Percentiles rank a stretch among this genome's conserved stretches.
Conservation (phyloP, 2,797 vertebrate species). For the Ciconia nigra region DNA sequence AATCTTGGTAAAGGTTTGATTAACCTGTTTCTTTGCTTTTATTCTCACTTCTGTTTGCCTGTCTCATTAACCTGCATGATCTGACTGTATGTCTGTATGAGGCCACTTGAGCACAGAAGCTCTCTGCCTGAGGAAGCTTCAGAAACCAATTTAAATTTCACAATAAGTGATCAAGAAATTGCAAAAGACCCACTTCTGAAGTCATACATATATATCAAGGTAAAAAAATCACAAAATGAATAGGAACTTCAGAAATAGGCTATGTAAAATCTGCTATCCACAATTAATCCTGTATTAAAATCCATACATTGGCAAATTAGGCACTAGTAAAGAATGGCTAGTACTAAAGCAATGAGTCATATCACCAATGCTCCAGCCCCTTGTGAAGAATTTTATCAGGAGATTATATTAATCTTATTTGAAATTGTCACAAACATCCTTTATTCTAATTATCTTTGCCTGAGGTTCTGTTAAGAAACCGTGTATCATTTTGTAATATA, state of each 20-base stretch:
- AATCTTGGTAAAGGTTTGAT: background rate
- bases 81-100: background rate
- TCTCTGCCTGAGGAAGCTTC: background rate
- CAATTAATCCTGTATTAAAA: background rate
- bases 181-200: background rate
- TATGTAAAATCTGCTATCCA: background rate
- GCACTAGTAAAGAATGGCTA: background rate
- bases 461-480: background rate
- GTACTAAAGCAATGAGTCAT: background rate
- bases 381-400: background rate
- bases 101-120: background rate
- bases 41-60: background rate
- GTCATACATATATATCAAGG: background rate
- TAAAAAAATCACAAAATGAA: background rate
- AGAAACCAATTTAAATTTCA: background rate
- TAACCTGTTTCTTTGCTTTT: background rate
- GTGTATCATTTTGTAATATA: background rate
- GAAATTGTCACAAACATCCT: background rate
- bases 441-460: slow-evolving; percentile 27
- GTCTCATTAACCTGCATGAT: background rate
- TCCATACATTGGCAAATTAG: background rate
- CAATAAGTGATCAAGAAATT: background rate
- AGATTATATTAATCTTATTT: background rate
- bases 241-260: background rate
- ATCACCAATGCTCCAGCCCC: background rate